These are phyloP conservation scores for Camelus bactrianus DNA, from an alignment of 2,113 vertebrate genomes.

Conservation along the genomic window DNA sequence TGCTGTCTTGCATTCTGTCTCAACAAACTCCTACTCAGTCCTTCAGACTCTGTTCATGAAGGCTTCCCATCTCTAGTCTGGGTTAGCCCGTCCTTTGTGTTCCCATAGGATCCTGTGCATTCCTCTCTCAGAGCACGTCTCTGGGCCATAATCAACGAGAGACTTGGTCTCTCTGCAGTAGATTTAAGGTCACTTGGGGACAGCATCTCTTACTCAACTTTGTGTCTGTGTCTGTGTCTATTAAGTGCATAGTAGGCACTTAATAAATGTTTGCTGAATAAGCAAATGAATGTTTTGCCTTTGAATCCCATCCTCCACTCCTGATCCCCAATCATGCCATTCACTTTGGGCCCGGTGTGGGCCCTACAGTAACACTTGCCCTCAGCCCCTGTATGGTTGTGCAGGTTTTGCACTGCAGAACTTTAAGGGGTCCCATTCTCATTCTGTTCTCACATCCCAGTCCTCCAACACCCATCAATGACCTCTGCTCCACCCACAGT, in stretches of 20 bases:
- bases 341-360: neutral
- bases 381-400: neutral
- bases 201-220: neutral
- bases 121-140: neutral
- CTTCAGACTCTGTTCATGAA: neutral
- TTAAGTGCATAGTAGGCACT: neutral
- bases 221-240: neutral
- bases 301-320: neutral
- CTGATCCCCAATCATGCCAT: neutral
- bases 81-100: neutral
- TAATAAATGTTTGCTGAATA: neutral
- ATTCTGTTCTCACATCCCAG: neutral
- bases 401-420: neutral
- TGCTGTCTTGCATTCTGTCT: neutral
- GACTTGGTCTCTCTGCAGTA: neutral
- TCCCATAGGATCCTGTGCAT: neutral
- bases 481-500: neutral
- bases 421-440: neutral
- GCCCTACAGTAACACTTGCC: accelerated
- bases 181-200: neutral
- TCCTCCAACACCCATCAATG: neutral
- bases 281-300: neutral
- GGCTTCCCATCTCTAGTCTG: neutral
- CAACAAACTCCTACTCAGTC: neutral
- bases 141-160: neutral